Base-by-base conservation (phyloP, 2,113 vertebrate species). In the Neopipo cinnamomea region DNA sequence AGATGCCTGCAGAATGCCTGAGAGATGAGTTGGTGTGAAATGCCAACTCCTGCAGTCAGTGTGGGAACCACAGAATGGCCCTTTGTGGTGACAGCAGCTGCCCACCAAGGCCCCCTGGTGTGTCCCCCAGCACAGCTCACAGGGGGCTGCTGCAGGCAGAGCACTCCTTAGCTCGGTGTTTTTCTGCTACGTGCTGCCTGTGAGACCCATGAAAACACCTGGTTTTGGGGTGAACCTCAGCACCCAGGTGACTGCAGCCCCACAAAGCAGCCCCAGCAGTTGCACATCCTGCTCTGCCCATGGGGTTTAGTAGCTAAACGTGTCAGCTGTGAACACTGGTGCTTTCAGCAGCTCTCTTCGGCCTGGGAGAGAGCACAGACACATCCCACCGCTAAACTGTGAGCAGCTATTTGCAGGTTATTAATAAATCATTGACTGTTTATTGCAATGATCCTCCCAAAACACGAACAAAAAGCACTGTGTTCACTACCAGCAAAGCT, bases 1-100 rank as follows among this genome's bases (percentile, higher is more conserved):
- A 62, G 44, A 33, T 49, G 17, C 14, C 39, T 53, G 46, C 5
- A 15, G 53, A 49, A 19, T 0, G 0, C 14, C 19, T 11, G 23
- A 74, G 56, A 61, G 55, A n/a, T 0, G 0, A 16, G 19, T 33
- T 4, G 6, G 52, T 27, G 42, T 70, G 66, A 89, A 89, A 74
- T 5, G 4, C 9, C 33, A 35, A 1, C 30, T 73, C n/a, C n/a
- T 47, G 41, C 39, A 49, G n/a, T 1, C 0, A 0, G 3, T 5
- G 11, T 16, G 30, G 71, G 23, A 65, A 49, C n/a, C 17, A 9
- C 0, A 2, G 63, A 61, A 62, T 52, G 72, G 37, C 59, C 22
- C 52, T 50, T 5, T 10, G 12, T 49, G 44, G 35, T 20, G 47
- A 28, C 42, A 63, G 47, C 62, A 73, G 35, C 21, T 13, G 17